Percentiles rank a stretch among this genome's conserved stretches.
phyloP scores from a whole-genome alignment of 2,113 vertebrate species.

The Blennius ocellaris region DNA sequence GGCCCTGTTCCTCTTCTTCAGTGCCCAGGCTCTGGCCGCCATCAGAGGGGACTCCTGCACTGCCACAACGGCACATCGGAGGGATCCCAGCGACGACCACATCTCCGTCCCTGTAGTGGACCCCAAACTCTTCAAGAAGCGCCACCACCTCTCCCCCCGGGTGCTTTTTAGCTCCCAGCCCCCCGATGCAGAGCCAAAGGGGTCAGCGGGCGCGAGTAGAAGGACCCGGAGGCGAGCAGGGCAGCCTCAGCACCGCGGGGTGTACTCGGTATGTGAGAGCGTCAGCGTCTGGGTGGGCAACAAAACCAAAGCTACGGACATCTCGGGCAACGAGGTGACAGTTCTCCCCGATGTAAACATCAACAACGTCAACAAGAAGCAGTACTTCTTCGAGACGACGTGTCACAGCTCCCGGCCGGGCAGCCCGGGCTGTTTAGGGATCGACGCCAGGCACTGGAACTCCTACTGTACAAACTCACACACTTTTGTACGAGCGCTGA shows the following conservation, averaged over 20 bases:
- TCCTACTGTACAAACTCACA: conserved; percentile 97
- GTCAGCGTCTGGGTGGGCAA: conserved; percentile 95
- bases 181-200: conserved; percentile 83
- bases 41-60: conserved; percentile 84
- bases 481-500: conserved; percentile 95
- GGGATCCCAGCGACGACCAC: conserved; percentile 31
- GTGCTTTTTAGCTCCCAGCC: conserved; percentile 94
- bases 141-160: conserved; percentile 88
- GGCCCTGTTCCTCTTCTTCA: conserved; percentile 92
- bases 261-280: conserved; percentile 97
- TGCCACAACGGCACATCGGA: conserved; percentile 70
- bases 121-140: conserved; percentile 89
- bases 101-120: conserved; percentile 87
- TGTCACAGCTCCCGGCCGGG: conserved; percentile 86
- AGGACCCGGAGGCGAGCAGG: conserved; percentile 84
- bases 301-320: conserved; percentile 96
- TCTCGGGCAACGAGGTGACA: conserved; percentile 94
- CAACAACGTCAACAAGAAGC: conserved; percentile 94
- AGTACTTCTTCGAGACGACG: conserved; percentile 98
- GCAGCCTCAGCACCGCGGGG: conserved; percentile 88
- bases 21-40: conserved; percentile 89
- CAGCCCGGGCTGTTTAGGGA: conserved; percentile 90
- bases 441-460: conserved; percentile 96
- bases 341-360: conserved; percentile 94
- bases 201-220: conserved; percentile 76